Base-by-base conservation (phyloP, 2,113 vertebrate genomes). In the Pelusios castaneus region DNA sequence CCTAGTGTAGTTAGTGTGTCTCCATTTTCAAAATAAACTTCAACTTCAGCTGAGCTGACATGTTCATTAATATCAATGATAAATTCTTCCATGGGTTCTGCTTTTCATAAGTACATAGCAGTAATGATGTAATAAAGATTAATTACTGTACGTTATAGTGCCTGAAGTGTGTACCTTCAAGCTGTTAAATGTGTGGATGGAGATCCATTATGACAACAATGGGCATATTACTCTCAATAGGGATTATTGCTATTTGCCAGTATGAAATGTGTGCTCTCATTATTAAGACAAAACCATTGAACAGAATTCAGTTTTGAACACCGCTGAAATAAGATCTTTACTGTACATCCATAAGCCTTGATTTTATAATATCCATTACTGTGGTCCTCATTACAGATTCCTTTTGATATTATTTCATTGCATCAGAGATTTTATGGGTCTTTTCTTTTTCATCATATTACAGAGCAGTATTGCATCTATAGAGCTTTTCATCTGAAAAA, bases 131-230 rank as follows among this genome's bases (percentile, higher is more conserved):
- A 96, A 92, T 93, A 95, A 97, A 98, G 95, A 97, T 97, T 95
- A 98, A 98, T 98, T 97, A 97, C 87, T 82, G 84, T 92, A 97
- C 97, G 91, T 97, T 97, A 97, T 94, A 92, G 88, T 86, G 73
- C 95, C 95, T 97, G 93, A 98, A 97, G 97, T 97, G 88, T 95
- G 84, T 91, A 97, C 80, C 89, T 97, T 98, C 97, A 97, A 97
- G 97, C 97, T 98, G 97, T 97, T 98, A 97, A 98, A 97, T 97
- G 96, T 97, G 96, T 95, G 94, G 96, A 67, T 63, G 83, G 97
- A 97, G 97, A 97, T 97, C 97, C 97, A 97, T 98, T 98, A 97
- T 89, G 91, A 97, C 94, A 95, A 96, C 94, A 97, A 97, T 1
- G 3, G 96, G 93, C 97, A 92, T 78, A 84, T 97, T 97, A 96